Evolutionary conservation across 2,113 vertebrate species (phyloP).

Genomic region (zebrafish (Danio rerio)): DNA sequence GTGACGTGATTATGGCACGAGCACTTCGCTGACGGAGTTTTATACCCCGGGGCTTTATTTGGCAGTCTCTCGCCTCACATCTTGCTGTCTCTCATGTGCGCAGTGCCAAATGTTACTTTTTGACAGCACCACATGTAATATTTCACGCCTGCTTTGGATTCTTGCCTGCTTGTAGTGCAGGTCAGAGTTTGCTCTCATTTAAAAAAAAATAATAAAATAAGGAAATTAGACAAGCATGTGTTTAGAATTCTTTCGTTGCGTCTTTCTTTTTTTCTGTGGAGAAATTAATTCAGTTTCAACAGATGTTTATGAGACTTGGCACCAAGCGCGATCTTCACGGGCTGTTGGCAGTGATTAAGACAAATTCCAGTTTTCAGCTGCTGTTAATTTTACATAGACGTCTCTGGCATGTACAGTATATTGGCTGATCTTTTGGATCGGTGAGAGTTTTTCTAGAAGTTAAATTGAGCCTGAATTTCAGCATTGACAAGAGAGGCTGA

Average conservation of each 20-base stretch:
- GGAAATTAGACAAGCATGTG: slow-evolving; percentile 32
- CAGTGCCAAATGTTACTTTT: slow-evolving; percentile 27
- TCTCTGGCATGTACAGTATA: slow-evolving; percentile 24
- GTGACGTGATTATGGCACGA: slow-evolving; percentile 25
- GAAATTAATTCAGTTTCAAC: slow-evolving; percentile 49
- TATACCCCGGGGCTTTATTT: slow-evolving; percentile 40
- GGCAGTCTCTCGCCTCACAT: slow-evolving; percentile 17
- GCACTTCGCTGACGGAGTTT: slow-evolving; percentile 14
- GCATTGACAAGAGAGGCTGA: background rate
- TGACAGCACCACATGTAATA: slow-evolving; percentile 39
- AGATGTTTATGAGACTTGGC: slow-evolving; percentile 57
- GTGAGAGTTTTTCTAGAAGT: background rate
- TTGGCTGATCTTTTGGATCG: slow-evolving; percentile 45
- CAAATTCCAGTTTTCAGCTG: slow-evolving; percentile 50
- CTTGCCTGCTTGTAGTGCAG: slow-evolving; percentile 28
- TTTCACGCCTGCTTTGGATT: slow-evolving; percentile 34
- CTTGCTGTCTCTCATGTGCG: slow-evolving; percentile 13
- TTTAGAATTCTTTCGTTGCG: background rate
- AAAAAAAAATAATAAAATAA: background rate
- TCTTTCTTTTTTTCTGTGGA: slow-evolving; percentile 10
- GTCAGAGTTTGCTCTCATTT: slow-evolving; percentile 50
- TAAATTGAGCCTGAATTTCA: background rate
- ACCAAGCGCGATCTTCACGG: slow-evolving; percentile 36
- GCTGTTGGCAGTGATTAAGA: slow-evolving; percentile 59
- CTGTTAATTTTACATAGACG: slow-evolving; percentile 42